Base-by-base conservation (phyloP, 2,888 invertebrate species). In the Dorcus parallelipipedus region DNA sequence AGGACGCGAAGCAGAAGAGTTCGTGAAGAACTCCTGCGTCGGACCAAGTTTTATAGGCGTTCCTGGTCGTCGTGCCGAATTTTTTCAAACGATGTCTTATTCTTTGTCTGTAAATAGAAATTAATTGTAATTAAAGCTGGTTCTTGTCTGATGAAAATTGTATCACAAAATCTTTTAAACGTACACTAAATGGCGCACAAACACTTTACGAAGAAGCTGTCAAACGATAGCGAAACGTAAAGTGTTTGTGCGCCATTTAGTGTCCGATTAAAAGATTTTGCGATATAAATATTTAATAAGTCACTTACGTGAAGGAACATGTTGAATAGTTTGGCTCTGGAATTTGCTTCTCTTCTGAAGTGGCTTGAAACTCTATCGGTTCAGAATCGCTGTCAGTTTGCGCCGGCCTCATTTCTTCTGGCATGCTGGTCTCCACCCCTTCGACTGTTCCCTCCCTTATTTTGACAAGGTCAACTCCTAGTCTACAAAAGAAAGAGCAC, bases 381-480 rank as follows among this genome's bases (percentile, higher is more conserved):
- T 51, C 49, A n/a, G 41, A 3, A 6, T 33, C 26, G 3, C 26
- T 33, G 26, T 33, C 26, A 7, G 26, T 33, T 33, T 41, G 41
- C 41, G 41, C 14, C 14, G 41, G 41, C 14, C 14, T 41, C 5
- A 4, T 10, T 41, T 41, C 41, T 20, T 45, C 45, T 20, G 45
- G 10, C 17, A 51, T 55, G 43, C 41, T 45, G 38, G 54, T 38
- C 17, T 58, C 55, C 6, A 56, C 33, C 41, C 61, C 60, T 57
- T 61, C 60, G 20, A 40, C 52, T n/a, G 49, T 49, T 9, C 74
- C 75, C 69, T 78, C 78, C 59, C 73, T 73, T 53, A 79, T 78
- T 67, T 78, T 76, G 17, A 70, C 70, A 52, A 79, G 64, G 65
- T 79, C 79, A 45, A 74, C 71, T 10, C 75, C 74, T 57, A 78